Evolutionary conservation across 2,888 invertebrate genomes (phyloP), one percentile per base, ranked within the genome.

Genomic region (Drosophila paucipuncta): DNA sequence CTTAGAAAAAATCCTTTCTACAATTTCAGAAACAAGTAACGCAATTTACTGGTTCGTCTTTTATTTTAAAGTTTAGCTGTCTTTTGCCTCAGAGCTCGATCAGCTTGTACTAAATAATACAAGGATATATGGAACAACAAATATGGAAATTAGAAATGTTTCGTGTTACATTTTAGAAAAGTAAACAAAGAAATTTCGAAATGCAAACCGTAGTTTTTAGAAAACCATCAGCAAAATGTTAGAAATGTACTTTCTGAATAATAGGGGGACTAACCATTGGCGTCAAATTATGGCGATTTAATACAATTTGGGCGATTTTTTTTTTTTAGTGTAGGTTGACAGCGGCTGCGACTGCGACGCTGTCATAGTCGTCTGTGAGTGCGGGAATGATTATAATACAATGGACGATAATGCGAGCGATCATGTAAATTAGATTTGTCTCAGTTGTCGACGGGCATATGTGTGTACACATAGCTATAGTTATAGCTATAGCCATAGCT

Each of bases 391-490:
- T 85, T 87, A 88, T 89, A 89, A 87, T 88, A 90, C 89, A 89
- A 90, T 83, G 85, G 86, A 91, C 78, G 84, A 89, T 89, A 90
- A 90, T 88, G 86, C 82, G 90, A 90, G 89, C 78, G 89, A 90
- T 90, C 91, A 91, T 88, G 90, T 89, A 90, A 90, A 90, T 90
- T 91, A 91, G 91, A 90, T 90, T 88, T 89, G 88, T 87, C 87
- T 86, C 87, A 84, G 86, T 86, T 86, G 82, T 75, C 73, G 64
- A 67, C 72, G 69, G 41, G 73, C 58, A 57, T 39, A 55, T 55
- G 25, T 37, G 18, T 35, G 16, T 11, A 16, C 2, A 39, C 37
- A 55, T 13, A 52, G 1, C 35, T 10, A 50, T 30, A 53, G n/a
- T 9, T 31, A 25, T 18, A 47, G 41, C 31, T 18, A 25, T 28